Percentiles rank a stretch among this genome's conserved stretches.
These are phyloP conservation scores for Pterostichus niger DNA, from an alignment of 2,888 invertebrate species.

Conservation along the genomic window DNA sequence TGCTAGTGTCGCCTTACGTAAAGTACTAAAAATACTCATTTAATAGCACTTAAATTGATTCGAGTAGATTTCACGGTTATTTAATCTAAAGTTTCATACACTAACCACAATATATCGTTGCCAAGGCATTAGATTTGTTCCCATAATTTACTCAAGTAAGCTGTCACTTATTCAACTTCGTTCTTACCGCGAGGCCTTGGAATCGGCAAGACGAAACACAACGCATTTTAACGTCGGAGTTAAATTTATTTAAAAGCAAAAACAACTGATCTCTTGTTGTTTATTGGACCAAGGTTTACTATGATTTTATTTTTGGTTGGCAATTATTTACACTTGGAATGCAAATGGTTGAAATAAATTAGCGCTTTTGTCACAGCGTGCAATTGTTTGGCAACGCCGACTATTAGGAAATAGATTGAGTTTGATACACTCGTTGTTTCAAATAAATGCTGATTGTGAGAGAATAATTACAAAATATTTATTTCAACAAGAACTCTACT, in stretches of 20 bases:
- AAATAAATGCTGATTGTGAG: no score
- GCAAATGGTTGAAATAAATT: constrained; percentile 28
- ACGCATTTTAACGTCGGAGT: constrained; percentile 15
- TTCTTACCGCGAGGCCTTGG: neutral
- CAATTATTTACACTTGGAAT: constrained; percentile 29
- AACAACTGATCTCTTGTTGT: constrained; percentile 27
- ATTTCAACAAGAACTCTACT: no score
- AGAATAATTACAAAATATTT: no score
- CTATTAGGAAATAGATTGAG: constrained; percentile 18
- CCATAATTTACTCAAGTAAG: neutral
- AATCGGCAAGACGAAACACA: neutral
- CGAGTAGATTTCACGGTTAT: constrained; percentile 14
- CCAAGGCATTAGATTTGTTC: neutral
- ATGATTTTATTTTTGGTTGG: constrained; percentile 38
- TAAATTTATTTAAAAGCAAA: constrained; percentile 40
- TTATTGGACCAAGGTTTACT: constrained; percentile 43
- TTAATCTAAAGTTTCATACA: constrained; percentile 1
- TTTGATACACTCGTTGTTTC: neutral
- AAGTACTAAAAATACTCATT: neutral
- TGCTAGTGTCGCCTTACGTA: neutral
- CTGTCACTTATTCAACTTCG: neutral
- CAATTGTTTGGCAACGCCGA: constrained; percentile 23
- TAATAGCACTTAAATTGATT: constrained; percentile 12
- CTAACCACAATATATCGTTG: constrained; percentile 8
- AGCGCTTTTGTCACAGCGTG: constrained; percentile 35